These are phyloP conservation scores for Strix uralensis DNA, from an alignment of 2,113 vertebrate genomes.

Conservation along the genomic window DNA sequence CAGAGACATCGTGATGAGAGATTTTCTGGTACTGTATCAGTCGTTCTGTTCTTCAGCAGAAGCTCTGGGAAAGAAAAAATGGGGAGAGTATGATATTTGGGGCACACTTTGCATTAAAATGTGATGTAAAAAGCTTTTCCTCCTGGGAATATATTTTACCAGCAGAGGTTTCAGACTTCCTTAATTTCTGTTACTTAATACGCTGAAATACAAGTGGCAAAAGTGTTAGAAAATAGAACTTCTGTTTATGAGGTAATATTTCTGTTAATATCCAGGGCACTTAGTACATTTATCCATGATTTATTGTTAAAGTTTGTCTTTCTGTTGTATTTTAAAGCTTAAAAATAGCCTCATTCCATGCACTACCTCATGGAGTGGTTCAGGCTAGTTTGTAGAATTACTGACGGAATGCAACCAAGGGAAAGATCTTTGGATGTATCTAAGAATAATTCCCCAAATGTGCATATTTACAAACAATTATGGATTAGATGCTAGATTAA, in stretches of 20 bases:
- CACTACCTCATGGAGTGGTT: neutral
- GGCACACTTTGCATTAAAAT: neutral
- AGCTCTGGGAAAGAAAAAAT: neutral
- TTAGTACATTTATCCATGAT: neutral
- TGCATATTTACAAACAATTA: neutral
- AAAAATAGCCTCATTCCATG: neutral
- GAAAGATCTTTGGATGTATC: neutral
- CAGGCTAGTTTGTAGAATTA: neutral
- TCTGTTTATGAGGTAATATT: neutral
- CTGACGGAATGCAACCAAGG: neutral
- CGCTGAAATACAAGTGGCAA: fast-evolving
- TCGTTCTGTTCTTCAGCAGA: neutral
- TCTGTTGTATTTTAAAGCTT: neutral
- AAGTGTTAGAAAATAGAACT: neutral
- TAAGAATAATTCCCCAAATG: neutral
- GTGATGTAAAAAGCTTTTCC: neutral
- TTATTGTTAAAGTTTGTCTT: neutral
- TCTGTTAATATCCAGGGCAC: neutral
- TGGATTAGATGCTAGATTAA: neutral
- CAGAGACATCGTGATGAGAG: neutral
- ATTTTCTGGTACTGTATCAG: neutral
- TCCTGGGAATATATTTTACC: neutral
- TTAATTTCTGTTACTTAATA: neutral
- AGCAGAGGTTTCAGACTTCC: neutral
- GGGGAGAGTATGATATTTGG: neutral